Percentiles rank a stretch among this genome's conserved stretches.
Evolutionary conservation across 1,140 invertebrate genomes (phyloP).

Genomic region (Scylla paramamosain): DNA sequence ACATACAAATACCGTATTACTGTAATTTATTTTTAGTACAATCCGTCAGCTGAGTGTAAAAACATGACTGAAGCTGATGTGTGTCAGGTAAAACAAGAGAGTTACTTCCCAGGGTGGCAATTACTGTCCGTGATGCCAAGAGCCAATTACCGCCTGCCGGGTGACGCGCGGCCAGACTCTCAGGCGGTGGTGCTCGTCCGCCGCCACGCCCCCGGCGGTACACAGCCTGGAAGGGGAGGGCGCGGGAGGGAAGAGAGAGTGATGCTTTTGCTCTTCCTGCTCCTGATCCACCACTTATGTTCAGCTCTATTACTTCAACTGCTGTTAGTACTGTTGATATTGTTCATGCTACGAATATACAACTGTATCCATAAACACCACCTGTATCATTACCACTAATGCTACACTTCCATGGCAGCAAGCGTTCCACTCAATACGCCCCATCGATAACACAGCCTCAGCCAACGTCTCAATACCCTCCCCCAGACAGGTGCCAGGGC

Average conservation of each 20-base stretch:
- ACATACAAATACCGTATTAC: no score
- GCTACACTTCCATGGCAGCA: neutral
- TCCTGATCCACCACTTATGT: neutral
- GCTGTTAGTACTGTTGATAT: neutral
- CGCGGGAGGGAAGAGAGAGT: neutral
- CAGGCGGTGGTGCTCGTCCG: neutral
- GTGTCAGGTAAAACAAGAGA: slow-evolving; percentile 6
- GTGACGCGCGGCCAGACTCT: neutral
- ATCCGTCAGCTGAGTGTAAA: neutral
- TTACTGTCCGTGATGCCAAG: slow-evolving; percentile 1
- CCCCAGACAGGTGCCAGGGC: neutral
- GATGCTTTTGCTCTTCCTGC: neutral
- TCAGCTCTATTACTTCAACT: neutral
- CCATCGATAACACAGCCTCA: neutral
- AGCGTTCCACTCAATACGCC: neutral
- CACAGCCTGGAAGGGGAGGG: neutral
- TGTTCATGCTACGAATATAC: no score
- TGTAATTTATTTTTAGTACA: no score
- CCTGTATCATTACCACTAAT: neutral
- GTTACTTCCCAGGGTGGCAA: slow-evolving; percentile 10
- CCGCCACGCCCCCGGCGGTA: neutral
- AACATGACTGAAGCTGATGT: neutral
- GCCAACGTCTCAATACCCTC: slow-evolving; percentile 1
- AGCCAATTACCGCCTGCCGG: slow-evolving; percentile 9
- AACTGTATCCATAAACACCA: neutral